Percentiles rank a stretch among this genome's conserved stretches.
Evolutionary conservation across 2,888 invertebrate genomes (phyloP).

Genomic region (Eilema sororculum): DNA sequence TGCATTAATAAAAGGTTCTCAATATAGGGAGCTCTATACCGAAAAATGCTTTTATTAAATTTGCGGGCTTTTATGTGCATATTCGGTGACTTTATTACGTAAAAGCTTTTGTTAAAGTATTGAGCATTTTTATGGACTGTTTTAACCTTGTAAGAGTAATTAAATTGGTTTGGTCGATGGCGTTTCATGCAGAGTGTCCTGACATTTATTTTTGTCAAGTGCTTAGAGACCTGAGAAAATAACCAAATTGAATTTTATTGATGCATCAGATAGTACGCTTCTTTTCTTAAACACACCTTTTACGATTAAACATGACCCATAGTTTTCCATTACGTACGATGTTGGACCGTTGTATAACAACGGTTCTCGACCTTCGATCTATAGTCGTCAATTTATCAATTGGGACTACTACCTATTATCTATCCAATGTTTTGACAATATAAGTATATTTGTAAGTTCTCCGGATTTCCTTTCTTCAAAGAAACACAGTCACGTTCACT

Average conservation of each 20-base stretch:
- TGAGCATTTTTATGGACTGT: slow-evolving; percentile 58
- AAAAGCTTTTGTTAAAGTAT: slow-evolving; percentile 72
- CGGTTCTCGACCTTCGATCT: not conserved
- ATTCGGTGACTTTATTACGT: slow-evolving; percentile 75
- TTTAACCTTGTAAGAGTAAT: slow-evolving; percentile 54
- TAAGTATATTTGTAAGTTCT: not conserved
- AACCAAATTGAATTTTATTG: not conserved
- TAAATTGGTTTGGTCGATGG: slow-evolving; percentile 37
- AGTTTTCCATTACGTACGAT: not conserved
- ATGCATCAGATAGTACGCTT: not conserved
- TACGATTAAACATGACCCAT: not conserved
- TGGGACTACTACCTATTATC: not conserved
- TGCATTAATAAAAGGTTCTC: slow-evolving; percentile 84
- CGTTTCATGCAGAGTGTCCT: slow-evolving; percentile 8
- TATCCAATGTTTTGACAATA: not conserved
- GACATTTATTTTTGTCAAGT: slow-evolving; percentile 6
- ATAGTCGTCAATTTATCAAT: not conserved
- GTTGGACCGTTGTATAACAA: not conserved
- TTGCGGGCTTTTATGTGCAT: slow-evolving; percentile 80
- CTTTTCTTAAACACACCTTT: not conserved
- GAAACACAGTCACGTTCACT: not conserved
- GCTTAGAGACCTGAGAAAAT: not conserved
- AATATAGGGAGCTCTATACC: slow-evolving; percentile 75
- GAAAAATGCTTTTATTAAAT: slow-evolving; percentile 84
- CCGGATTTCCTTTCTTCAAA: not conserved